Evolutionary conservation across 1,140 invertebrate genomes (phyloP).

Genomic region (Xylocopa sonorina): DNA sequence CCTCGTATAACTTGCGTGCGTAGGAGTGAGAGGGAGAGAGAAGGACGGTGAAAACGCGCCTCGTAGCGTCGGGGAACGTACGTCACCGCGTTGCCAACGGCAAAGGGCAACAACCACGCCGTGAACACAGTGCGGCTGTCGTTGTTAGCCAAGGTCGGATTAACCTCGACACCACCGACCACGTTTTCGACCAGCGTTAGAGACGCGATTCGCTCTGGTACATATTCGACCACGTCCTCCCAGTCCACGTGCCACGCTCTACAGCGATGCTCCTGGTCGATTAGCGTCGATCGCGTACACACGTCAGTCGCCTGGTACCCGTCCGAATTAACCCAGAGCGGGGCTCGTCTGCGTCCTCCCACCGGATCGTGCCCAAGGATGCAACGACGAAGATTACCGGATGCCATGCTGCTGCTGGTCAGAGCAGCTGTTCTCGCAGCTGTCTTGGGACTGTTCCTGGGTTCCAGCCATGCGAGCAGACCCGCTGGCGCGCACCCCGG

Average conservation of each 20-base stretch:
- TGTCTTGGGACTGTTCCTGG: slow-evolving; percentile 75
- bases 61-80: slow-evolving; percentile 66
- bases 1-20: slow-evolving; percentile 44
- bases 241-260: neutral
- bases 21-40: slow-evolving; percentile 27
- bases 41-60: slow-evolving; percentile 23
- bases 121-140: slow-evolving; percentile 9
- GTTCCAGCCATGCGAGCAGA: slow-evolving; percentile 71
- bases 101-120: slow-evolving; percentile 68
- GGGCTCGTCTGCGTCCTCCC: slow-evolving; percentile 14
- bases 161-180: slow-evolving; percentile 35
- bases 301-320: neutral
- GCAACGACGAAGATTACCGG: slow-evolving; percentile 66
- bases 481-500: slow-evolving; percentile 78
- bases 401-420: slow-evolving; percentile 72
- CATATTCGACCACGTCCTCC: neutral
- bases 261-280: slow-evolving; percentile 11
- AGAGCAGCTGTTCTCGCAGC: slow-evolving; percentile 80
- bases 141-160: slow-evolving; percentile 58
- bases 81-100: slow-evolving; percentile 60
- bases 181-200: slow-evolving; percentile 11
- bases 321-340: neutral
- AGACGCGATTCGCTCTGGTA: too few relatives aligned
- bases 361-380: slow-evolving; percentile 59
- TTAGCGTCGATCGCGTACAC: neutral